phyloP scores from a whole-genome alignment of 2,113 vertebrate species.

The Sinocyclocheilus grahami region DNA sequence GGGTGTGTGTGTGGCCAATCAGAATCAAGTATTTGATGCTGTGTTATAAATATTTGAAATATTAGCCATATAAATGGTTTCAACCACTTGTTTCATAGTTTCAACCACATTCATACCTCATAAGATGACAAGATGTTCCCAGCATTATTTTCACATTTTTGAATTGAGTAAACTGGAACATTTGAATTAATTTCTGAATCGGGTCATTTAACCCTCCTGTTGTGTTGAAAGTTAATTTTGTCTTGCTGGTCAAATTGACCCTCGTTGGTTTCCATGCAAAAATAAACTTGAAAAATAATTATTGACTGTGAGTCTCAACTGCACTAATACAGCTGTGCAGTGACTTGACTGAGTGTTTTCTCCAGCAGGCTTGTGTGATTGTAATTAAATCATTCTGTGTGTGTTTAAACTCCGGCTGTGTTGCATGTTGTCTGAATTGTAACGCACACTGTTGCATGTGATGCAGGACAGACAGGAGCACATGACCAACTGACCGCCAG shows the following conservation, averaged over 20 bases:
- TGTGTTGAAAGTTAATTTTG: too few relatives aligned
- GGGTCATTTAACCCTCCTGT: too few relatives aligned
- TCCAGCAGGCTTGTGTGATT: neutral
- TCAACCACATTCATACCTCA: too few relatives aligned
- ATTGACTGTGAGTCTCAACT: neutral
- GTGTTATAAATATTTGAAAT: neutral
- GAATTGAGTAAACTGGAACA: neutral
- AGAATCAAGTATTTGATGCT: neutral
- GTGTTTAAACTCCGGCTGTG: slow-evolving; percentile 47
- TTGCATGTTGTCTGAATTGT: neutral
- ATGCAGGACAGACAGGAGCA: slow-evolving; percentile 60
- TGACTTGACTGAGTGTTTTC: neutral
- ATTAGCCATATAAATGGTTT: neutral
- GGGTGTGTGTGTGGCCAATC: too few relatives aligned
- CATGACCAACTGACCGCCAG: slow-evolving; percentile 47
- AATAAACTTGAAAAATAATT: too few relatives aligned
- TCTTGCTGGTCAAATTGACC: too few relatives aligned
- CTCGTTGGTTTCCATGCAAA: too few relatives aligned
- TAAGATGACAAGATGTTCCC: too few relatives aligned
- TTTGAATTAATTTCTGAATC: neutral
- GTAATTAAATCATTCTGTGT: neutral
- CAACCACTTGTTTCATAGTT: too few relatives aligned
- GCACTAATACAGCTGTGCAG: neutral
- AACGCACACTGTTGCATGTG: slow-evolving; percentile 67
- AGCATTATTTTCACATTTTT: too few relatives aligned